Conservation (phyloP, 2,888 invertebrate genomes). For the Rhamnusium bicolor region DNA sequence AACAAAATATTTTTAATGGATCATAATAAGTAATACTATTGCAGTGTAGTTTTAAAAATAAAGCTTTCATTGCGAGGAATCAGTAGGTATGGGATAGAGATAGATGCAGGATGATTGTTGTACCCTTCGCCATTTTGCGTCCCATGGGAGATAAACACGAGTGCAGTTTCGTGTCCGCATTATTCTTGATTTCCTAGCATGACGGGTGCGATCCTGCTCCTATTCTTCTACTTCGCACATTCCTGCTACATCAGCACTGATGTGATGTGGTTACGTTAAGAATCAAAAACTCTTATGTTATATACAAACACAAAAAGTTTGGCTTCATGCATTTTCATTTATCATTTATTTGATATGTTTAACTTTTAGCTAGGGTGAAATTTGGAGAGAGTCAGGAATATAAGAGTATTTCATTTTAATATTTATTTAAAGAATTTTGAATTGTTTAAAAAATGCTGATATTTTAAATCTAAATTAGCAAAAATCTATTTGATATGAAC, state of each 20-base stretch:
- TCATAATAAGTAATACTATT: background rate
- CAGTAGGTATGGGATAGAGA: slow-evolving; percentile 18
- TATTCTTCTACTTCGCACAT: slow-evolving; percentile 44
- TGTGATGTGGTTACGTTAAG: slow-evolving; percentile 2
- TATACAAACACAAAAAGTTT: slow-evolving; percentile 3
- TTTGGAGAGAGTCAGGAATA: background rate
- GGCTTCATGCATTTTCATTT: slow-evolving; percentile 9
- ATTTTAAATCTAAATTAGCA: no score
- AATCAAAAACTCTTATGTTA: background rate
- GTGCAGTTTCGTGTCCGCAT: slow-evolving; percentile 79
- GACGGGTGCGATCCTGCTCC: slow-evolving; percentile 65
- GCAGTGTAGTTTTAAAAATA: slow-evolving; percentile 2
- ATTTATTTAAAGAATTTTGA: background rate
- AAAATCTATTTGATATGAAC: no score
- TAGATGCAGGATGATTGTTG: slow-evolving; percentile 46
- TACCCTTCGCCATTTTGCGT: slow-evolving; percentile 67
- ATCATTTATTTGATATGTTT: background rate
- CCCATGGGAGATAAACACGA: slow-evolving; percentile 71
- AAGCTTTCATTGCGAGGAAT: slow-evolving; percentile 1
- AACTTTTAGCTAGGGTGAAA: background rate
- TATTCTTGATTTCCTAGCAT: slow-evolving; percentile 78
- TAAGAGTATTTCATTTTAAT: background rate
- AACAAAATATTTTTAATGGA: background rate
- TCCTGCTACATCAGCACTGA: slow-evolving; percentile 29
- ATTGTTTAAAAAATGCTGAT: no score